Conservation (phyloP, 2,113 vertebrate species). For the Cygnus atratus region DNA sequence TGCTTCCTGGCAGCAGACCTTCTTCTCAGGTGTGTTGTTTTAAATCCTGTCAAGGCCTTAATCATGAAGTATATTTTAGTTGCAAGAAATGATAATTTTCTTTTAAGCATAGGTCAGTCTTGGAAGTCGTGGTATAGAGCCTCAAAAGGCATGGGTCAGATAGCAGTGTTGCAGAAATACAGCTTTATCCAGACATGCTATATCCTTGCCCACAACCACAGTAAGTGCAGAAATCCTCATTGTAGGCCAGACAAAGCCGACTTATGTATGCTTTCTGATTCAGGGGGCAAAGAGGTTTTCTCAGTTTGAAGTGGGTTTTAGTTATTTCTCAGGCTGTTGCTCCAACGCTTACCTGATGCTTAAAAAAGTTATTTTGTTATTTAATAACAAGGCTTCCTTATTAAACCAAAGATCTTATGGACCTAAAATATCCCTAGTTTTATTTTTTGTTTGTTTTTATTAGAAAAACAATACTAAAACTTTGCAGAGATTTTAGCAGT, state of each 20-base stretch:
- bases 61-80: rapidly evolving
- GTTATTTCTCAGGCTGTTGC: neutral
- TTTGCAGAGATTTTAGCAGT: neutral
- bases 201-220: rapidly evolving
- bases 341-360: neutral
- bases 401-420: neutral
- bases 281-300: neutral
- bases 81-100: neutral
- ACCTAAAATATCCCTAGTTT: neutral
- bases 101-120: too few relatives aligned
- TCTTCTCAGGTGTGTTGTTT: neutral
- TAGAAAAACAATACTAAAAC: neutral
- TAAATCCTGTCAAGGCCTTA: too few relatives aligned
- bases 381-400: neutral
- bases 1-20: too few relatives aligned
- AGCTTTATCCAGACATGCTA: rapidly evolving
- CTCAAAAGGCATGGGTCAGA: rapidly evolving
- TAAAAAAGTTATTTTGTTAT: neutral
- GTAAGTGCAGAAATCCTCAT: rapidly evolving
- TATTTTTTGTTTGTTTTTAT: neutral
- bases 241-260: neutral
- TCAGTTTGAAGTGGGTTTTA: neutral
- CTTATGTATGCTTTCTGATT: rapidly evolving
- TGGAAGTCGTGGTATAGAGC: neutral
- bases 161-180: rapidly evolving